Evolutionary conservation across 2,797 vertebrate genomes (phyloP), one percentile per base, ranked within the genome.

Genomic region (Hapalemur alaotrensis): DNA sequence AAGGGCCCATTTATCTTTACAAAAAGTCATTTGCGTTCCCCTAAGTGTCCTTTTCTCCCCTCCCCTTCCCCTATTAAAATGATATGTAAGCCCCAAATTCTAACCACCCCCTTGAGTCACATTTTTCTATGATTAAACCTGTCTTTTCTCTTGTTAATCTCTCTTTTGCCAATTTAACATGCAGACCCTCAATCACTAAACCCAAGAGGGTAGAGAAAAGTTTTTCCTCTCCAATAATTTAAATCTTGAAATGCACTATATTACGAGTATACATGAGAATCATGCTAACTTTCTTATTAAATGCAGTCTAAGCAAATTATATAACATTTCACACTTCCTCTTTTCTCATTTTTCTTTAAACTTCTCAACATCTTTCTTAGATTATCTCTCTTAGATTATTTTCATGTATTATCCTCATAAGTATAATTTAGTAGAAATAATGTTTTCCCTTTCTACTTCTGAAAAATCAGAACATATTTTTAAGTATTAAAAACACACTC

Each of bases 401-500:
- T 79, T 93, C 67, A 85, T 90, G 12, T 65, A 90, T 93, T 90
- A 93, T 41, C 20, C 48, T 82, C 46, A 4, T 57, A 61, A 79
- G 75, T 50, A 43, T 87, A 94, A 95, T 76, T 92, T 93, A 69
- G 43, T 78, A 79, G 23, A 94, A 95, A 85, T 80, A 83, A 95
- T 90, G 70, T 73, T 91, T 95, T 78, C 69, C 25, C 32, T 91
- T 96, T 91, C n/a, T 82, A 97, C 28, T 89, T 85, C 35, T 92
- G 54, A 89, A 87, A 93, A 92, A 90, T 52, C 15, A 67, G 32
- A 92, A 94, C 63, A 92, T 15, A 80, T 75, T 86, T 91, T 75
- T 80, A 95, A 93, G 11, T 84, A 87, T 95, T 91, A 96, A 38
- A 93, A 97, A 88, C 30, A n/a, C 35, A 81, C 30, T 81, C 41